These are phyloP conservation scores for Digitonthophagus gazella DNA, from an alignment of 2,888 invertebrate genomes.

Conservation along the genomic window DNA sequence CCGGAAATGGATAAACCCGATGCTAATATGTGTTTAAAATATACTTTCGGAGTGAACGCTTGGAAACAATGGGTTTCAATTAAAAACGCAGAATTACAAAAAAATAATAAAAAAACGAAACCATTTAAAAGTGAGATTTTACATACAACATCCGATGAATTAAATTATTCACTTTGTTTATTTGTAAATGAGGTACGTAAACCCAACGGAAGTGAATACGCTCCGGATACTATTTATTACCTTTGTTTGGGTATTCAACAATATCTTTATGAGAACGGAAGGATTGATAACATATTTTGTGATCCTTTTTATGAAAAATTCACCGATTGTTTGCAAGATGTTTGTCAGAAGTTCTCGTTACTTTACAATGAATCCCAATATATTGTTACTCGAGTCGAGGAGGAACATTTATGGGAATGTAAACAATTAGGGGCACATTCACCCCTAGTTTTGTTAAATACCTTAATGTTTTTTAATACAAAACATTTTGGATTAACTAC, in stretches of 20 bases:
- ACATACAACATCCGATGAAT: constrained; percentile 79
- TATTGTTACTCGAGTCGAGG: constrained; percentile 84
- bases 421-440: constrained; percentile 90
- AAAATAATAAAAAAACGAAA: constrained; percentile 26
- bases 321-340: constrained; percentile 80
- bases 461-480: constrained; percentile 89
- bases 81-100: constrained; percentile 60
- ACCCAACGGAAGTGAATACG: constrained; percentile 66
- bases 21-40: constrained; percentile 81
- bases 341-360: constrained; percentile 74
- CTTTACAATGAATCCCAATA: constrained; percentile 77
- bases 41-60: constrained; percentile 84
- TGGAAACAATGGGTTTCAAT: constrained; percentile 87
- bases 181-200: constrained; percentile 87
- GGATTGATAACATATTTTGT: constrained; percentile 89
- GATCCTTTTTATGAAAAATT: constrained; percentile 85
- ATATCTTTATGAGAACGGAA: constrained; percentile 83
- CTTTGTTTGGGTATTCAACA: constrained; percentile 85
- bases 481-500: constrained; percentile 88
- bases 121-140: constrained; percentile 73
- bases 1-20: constrained; percentile 74
- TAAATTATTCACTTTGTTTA: constrained; percentile 78
- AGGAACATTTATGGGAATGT: constrained; percentile 90
- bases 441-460: constrained; percentile 83
- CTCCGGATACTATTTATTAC: constrained; percentile 87